Percentiles rank a stretch among this genome's conserved stretches.
These are phyloP conservation scores for Tretioscincus oriximinensis DNA, from an alignment of 2,113 vertebrate species.

Conservation along the genomic window DNA sequence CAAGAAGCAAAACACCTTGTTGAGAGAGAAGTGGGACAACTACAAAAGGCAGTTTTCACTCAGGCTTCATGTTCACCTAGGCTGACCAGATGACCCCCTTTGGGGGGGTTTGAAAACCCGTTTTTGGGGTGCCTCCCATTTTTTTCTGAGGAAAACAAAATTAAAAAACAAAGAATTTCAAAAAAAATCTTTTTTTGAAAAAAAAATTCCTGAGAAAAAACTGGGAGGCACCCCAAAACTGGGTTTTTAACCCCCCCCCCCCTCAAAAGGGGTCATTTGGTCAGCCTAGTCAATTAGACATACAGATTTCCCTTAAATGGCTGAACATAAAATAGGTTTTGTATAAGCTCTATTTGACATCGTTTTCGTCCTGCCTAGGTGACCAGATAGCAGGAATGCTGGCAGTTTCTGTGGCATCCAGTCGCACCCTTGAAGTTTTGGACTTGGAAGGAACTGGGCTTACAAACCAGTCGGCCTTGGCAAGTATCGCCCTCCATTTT, in stretches of 20 bases:
- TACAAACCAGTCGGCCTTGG: slow-evolving; percentile 94
- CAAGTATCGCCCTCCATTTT: slow-evolving; percentile 36
- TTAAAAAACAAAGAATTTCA: too few relatives aligned
- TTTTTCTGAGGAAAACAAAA: too few relatives aligned
- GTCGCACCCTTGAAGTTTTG: slow-evolving; percentile 91
- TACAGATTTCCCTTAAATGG: neutral
- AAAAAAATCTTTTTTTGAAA: too few relatives aligned
- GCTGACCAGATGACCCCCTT: too few relatives aligned
- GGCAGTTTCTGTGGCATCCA: slow-evolving; percentile 92
- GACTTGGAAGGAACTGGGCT: slow-evolving; percentile 95
- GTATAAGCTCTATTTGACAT: slow-evolving; percentile 27
- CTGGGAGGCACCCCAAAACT: too few relatives aligned
- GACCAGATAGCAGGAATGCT: slow-evolving; percentile 95
- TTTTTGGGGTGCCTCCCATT: too few relatives aligned
- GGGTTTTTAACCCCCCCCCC: too few relatives aligned
- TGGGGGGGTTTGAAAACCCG: too few relatives aligned
- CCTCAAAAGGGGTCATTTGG: too few relatives aligned
- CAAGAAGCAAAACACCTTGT: neutral
- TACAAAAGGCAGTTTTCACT: neutral
- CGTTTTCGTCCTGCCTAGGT: slow-evolving; percentile 72
- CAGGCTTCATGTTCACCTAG: too few relatives aligned
- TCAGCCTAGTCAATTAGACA: too few relatives aligned
- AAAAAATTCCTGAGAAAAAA: too few relatives aligned
- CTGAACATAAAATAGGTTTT: neutral
- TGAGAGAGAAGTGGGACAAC: neutral